A percentile compares a stretch with the other conserved stretches of the same genome.
These are phyloP conservation scores for Hypselothyrea guttata DNA, from an alignment of 2,888 invertebrate genomes.

Conservation along the genomic window DNA sequence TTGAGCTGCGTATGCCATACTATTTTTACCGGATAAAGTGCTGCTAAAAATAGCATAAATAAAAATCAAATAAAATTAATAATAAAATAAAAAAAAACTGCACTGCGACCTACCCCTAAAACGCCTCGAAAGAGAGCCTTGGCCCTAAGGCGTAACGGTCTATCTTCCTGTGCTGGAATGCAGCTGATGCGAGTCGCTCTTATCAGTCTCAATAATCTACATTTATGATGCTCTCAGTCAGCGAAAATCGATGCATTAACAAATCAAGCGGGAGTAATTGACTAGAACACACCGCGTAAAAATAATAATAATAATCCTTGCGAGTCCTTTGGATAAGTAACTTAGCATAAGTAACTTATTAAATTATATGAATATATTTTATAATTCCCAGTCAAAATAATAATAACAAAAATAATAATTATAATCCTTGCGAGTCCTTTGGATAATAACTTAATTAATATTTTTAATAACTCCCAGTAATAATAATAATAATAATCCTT, in stretches of 20 bases:
- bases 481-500: neutral
- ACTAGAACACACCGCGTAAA: slow-evolving; percentile 10
- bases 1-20: too few relatives aligned
- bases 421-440: too few relatives aligned
- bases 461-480: too few relatives aligned
- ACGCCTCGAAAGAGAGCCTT: slow-evolving; percentile 29
- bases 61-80: slow-evolving; percentile 14
- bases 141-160: slow-evolving; percentile 26
- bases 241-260: slow-evolving; percentile 61
- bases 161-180: neutral
- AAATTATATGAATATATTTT: too few relatives aligned
- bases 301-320: too few relatives aligned
- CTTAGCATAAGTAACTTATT: too few relatives aligned
- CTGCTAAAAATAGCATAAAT: slow-evolving; percentile 25
- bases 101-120: slow-evolving; percentile 25
- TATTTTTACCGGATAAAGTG: too few relatives aligned
- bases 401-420: neutral
- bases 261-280: slow-evolving; percentile 15
- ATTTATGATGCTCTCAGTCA: slow-evolving; percentile 37
- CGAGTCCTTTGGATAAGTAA: neutral
- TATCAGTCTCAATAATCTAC: slow-evolving; percentile 54
- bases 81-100: slow-evolving; percentile 29
- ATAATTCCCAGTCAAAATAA: neutral
- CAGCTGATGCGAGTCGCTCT: slow-evolving; percentile 28
- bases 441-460: too few relatives aligned